Evolutionary conservation across 2,113 vertebrate genomes (phyloP).

Genomic region (Anolis carolinensis): DNA sequence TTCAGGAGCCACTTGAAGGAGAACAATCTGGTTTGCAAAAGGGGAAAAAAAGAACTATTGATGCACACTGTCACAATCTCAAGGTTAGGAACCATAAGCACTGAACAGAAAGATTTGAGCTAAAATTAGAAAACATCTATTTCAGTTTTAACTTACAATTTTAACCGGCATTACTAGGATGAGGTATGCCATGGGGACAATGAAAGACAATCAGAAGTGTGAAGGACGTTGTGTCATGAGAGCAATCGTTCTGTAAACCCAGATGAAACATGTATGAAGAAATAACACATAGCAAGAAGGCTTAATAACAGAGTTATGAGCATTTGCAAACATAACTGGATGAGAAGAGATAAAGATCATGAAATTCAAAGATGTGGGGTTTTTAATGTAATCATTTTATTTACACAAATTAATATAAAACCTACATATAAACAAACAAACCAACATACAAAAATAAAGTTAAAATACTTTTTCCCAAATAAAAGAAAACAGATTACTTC

Average conservation of each 20-base stretch:
- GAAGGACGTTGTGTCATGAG: background rate
- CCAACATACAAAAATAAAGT: too few relatives aligned
- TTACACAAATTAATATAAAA: too few relatives aligned
- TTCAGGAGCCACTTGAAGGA: slow-evolving; percentile 5
- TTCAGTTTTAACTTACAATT: slow-evolving; percentile 2
- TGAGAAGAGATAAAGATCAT: background rate
- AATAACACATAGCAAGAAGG: background rate
- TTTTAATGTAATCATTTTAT: too few relatives aligned
- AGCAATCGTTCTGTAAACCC: background rate
- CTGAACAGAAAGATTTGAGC: slow-evolving; percentile 25
- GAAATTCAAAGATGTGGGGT: background rate
- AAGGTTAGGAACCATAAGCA: slow-evolving; percentile 9
- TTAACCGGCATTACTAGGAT: slow-evolving; percentile 28
- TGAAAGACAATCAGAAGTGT: background rate
- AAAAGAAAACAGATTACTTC: too few relatives aligned
- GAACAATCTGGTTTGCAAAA: slow-evolving; percentile 35
- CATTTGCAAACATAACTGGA: background rate
- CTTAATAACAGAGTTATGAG: background rate
- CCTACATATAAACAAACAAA: too few relatives aligned
- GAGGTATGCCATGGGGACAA: background rate
- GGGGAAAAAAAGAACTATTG: background rate
- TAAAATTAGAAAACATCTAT: slow-evolving; percentile 28
- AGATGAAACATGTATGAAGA: background rate
- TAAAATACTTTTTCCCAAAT: too few relatives aligned
- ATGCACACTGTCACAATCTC: slow-evolving; percentile 20